These are phyloP conservation scores for Halocynthia aurantium DNA, from an alignment of 23 tunicate species.

Conservation along the genomic window DNA sequence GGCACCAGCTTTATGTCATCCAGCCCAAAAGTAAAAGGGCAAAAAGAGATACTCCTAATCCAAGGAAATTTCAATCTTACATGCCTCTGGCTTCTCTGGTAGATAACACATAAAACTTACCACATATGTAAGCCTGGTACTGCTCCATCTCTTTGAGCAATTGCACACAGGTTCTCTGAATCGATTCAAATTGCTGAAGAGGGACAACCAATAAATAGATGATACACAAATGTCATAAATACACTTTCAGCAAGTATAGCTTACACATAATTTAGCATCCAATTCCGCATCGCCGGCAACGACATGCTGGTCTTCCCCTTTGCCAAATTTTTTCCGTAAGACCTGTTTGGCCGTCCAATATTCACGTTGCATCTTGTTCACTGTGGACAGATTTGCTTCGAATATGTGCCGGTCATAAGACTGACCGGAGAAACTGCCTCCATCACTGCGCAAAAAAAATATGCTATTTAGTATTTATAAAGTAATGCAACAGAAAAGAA, in stretches of 20 bases:
- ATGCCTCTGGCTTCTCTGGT: too few species aligned
- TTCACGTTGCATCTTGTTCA: constrained; percentile 86
- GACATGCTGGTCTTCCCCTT: constrained; percentile 66
- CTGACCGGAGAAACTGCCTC: constrained; percentile 65
- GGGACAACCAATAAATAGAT: too few species aligned
- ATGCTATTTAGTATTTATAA: too few species aligned
- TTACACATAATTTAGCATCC: constrained; percentile 67
- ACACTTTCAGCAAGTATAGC: not conserved
- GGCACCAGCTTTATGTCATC: too few species aligned
- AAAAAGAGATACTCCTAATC: too few species aligned
- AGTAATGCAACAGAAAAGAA: too few species aligned
- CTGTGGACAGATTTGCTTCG: constrained; percentile 87
- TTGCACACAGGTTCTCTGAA: constrained; percentile 71
- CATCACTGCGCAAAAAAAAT: constrained; percentile 25
- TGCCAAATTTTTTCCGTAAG: constrained; percentile 77
- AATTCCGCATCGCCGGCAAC: constrained; percentile 80
- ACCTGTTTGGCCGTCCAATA: constrained; percentile 95
- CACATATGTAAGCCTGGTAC: constrained; percentile 78
- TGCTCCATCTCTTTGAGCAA: constrained; percentile 60
- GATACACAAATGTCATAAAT: not conserved
- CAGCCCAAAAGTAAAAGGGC: too few species aligned
- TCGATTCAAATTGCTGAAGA: constrained; percentile 51
- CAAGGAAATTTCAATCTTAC: too few species aligned
- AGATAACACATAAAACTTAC: constrained; percentile 27
- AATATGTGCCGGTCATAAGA: constrained; percentile 74